A percentile compares a stretch with the other conserved stretches of the same genome.
These are phyloP conservation scores for Heliconius hermathena DNA, from an alignment of 1,140 invertebrate species.

Conservation along the genomic window DNA sequence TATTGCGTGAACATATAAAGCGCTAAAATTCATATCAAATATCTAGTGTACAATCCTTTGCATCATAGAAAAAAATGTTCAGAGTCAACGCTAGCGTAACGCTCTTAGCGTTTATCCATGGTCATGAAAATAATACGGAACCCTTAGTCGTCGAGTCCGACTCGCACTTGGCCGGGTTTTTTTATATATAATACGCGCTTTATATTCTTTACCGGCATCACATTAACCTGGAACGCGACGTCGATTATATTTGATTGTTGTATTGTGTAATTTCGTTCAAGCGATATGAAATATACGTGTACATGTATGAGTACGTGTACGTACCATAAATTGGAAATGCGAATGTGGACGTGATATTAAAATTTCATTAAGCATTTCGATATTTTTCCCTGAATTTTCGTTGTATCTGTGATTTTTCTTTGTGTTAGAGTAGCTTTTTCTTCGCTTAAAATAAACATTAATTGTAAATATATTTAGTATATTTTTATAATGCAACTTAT, in stretches of 20 bases:
- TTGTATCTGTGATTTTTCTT: background rate
- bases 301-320: background rate
- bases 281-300: constrained; percentile 4
- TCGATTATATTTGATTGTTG: constrained; percentile 18
- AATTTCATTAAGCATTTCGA: constrained; percentile 4
- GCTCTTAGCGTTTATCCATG: too few relatives aligned
- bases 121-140: too few relatives aligned
- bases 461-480: too few relatives aligned
- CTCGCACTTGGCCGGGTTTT: background rate
- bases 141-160: too few relatives aligned
- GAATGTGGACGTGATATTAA: constrained; percentile 12
- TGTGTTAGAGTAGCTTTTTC: background rate
- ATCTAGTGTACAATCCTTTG: too few relatives aligned
- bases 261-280: constrained; percentile 15
- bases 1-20: too few relatives aligned
- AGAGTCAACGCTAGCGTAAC: too few relatives aligned
- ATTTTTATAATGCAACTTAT: too few relatives aligned
- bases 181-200: constrained; percentile 45
- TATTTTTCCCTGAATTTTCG: background rate
- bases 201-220: constrained; percentile 43
- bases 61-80: too few relatives aligned
- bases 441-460: background rate
- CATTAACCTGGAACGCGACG: constrained; percentile 41
- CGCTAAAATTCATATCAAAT: too few relatives aligned
- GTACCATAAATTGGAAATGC: constrained; percentile 6